A percentile compares a stretch with the other conserved stretches of the same genome.
These are phyloP conservation scores for Centropyge bicolor DNA, from an alignment of 2,797 vertebrate genomes.

Conservation along the genomic window DNA sequence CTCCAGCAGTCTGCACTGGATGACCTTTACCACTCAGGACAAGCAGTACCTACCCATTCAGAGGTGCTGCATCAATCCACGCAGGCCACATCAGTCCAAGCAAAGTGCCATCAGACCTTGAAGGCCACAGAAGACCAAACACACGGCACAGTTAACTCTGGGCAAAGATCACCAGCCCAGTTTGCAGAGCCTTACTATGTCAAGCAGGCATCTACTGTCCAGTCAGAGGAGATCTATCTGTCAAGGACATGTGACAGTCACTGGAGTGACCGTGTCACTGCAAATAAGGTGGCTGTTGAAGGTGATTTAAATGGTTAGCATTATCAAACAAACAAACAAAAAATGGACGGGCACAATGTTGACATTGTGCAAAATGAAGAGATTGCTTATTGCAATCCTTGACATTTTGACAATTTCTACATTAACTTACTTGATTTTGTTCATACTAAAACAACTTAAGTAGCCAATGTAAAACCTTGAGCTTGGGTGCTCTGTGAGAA, in stretches of 20 bases:
- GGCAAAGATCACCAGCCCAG: conserved; percentile 48
- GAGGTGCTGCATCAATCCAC: conserved; percentile 27
- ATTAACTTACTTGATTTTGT: conserved; percentile 60
- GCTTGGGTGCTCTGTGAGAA: conserved; percentile 63
- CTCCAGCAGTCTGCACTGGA: conserved; percentile 34
- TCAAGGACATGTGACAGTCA: conserved; percentile 75
- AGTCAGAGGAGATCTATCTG: conserved; percentile 78
- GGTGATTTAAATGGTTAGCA: conserved; percentile 89
- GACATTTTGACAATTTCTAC: conserved; percentile 64
- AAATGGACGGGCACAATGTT: conserved; percentile 75
- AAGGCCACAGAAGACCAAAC: conserved; percentile 54
- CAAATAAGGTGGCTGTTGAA: conserved; percentile 89
- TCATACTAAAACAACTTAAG: conserved; percentile 60
- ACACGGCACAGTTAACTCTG: conserved; percentile 35
- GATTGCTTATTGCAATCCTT: conserved; percentile 67
- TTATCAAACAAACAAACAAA: conserved; percentile 73
- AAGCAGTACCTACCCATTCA: conserved; percentile 25
- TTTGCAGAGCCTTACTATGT: conserved; percentile 49
- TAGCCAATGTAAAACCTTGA: conserved; percentile 50
- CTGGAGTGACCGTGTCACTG: conserved; percentile 81
- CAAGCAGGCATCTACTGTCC: conserved; percentile 56
- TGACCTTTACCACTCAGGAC: conserved; percentile 34
- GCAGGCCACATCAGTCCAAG: conserved; percentile 45
- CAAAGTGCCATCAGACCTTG: conserved; percentile 37
- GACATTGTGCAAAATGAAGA: conserved; percentile 71